These are phyloP conservation scores for Rhodophaea formosa DNA, from an alignment of 2,888 invertebrate species.

Conservation along the genomic window DNA sequence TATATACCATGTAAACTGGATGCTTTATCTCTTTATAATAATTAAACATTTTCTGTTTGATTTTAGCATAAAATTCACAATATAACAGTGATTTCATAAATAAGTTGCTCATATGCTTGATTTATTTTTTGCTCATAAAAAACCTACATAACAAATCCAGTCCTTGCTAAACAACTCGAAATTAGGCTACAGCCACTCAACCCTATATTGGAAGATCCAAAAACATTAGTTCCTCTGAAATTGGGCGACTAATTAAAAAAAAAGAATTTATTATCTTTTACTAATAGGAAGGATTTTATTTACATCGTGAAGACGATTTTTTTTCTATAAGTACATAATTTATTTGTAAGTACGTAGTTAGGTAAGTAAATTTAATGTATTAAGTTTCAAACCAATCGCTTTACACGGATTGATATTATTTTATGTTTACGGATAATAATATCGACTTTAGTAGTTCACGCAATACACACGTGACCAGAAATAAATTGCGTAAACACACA, in stretches of 20 bases:
- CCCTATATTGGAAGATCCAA: constrained; percentile 7
- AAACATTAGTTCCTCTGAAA: background rate
- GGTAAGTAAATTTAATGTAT: too few species aligned
- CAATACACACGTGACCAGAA: background rate
- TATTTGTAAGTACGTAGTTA: too few species aligned
- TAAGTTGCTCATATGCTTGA: constrained; percentile 20
- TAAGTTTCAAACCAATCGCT: too few species aligned
- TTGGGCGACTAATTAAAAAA: too few species aligned
- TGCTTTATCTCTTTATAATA: too few species aligned
- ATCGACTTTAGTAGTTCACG: background rate
- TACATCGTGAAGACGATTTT: background rate
- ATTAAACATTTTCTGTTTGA: too few species aligned
- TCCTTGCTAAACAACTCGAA: constrained; percentile 33
- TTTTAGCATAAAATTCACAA: too few species aligned
- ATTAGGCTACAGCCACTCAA: constrained; percentile 21
- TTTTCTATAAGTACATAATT: background rate
- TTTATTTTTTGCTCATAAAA: constrained; percentile 25
- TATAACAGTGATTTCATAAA: too few species aligned
- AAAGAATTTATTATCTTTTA: background rate
- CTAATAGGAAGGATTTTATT: background rate
- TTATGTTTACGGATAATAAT: background rate
- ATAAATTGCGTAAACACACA: background rate
- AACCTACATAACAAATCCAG: constrained; percentile 44
- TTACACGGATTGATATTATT: too few species aligned
- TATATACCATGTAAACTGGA: too few species aligned